A percentile compares a stretch with the other conserved stretches of the same genome.
Conservation (phyloP, 2,888 invertebrate species). For the Formica aserva region DNA sequence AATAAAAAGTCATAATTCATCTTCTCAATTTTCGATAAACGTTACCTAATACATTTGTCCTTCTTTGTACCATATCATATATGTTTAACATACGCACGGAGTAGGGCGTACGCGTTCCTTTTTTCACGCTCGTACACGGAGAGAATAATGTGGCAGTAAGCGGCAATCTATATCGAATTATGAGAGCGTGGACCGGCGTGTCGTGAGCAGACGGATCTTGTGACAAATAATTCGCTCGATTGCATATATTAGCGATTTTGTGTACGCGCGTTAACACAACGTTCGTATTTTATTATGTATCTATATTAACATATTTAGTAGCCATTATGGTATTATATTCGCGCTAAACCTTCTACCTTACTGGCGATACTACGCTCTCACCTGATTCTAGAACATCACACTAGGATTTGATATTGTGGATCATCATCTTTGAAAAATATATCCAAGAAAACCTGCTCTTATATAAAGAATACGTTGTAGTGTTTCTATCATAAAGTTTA, state of each 20-base stretch:
- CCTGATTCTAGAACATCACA: constrained; percentile 5
- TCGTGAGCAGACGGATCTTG: background rate
- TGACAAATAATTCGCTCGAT: constrained; percentile 22
- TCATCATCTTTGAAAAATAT: background rate
- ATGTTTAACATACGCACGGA: constrained; percentile 78
- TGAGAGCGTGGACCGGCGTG: background rate
- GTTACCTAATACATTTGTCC: constrained; percentile 83
- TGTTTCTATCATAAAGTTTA: background rate
- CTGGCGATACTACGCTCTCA: background rate
- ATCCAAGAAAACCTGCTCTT: background rate
- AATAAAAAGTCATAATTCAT: constrained; percentile 85
- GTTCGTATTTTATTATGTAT: constrained; percentile 1
- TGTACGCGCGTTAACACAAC: constrained; percentile 1
- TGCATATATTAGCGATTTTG: constrained; percentile 3
- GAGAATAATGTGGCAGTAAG: constrained; percentile 39
- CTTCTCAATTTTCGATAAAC: constrained; percentile 83
- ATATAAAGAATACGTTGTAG: background rate
- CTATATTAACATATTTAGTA: constrained; percentile 20
- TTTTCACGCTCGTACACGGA: constrained; percentile 54
- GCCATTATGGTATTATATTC: background rate
- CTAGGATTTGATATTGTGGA: background rate
- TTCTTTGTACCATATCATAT: constrained; percentile 84
- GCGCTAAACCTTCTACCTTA: constrained; percentile 23
- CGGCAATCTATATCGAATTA: constrained; percentile 14
- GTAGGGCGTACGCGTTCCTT: constrained; percentile 66